These are phyloP conservation scores for Heliconius sara DNA, from an alignment of 2,888 invertebrate species.

Conservation along the genomic window DNA sequence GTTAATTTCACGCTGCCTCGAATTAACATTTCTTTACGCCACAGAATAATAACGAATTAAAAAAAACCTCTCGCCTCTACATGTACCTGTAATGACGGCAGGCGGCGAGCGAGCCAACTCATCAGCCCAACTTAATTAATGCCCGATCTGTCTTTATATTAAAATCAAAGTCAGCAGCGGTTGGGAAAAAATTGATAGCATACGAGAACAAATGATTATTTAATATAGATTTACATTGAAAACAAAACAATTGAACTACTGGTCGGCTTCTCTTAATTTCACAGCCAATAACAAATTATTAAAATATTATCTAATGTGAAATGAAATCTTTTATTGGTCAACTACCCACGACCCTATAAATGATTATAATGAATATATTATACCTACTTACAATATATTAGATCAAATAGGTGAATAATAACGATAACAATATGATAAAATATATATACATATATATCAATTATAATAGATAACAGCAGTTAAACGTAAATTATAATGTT, in stretches of 20 bases:
- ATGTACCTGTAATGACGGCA: constrained; percentile 79
- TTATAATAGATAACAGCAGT: background rate
- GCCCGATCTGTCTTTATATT: constrained; percentile 83
- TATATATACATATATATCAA: background rate
- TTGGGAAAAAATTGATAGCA: constrained; percentile 46
- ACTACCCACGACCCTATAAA: background rate
- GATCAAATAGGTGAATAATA: no score
- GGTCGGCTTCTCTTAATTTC: constrained; percentile 13
- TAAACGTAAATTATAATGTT: background rate
- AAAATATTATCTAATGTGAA: constrained; percentile 5
- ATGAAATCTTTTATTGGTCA: background rate
- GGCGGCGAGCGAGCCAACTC: constrained; percentile 70
- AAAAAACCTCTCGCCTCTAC: constrained; percentile 74
- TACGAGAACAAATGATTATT: constrained; percentile 41
- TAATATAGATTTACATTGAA: constrained; percentile 27
- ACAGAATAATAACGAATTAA: constrained; percentile 84
- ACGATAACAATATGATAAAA: no score
- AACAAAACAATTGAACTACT: constrained; percentile 31
- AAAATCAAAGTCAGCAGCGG: constrained; percentile 64
- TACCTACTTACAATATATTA: no score
- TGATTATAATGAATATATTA: no score
- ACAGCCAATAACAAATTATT: constrained; percentile 8
- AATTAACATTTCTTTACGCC: constrained; percentile 86
- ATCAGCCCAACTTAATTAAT: constrained; percentile 82
- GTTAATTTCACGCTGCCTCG: constrained; percentile 85